These are phyloP conservation scores for Zenarchopterus dispar DNA, from an alignment of 2,797 vertebrate genomes.

Conservation along the genomic window DNA sequence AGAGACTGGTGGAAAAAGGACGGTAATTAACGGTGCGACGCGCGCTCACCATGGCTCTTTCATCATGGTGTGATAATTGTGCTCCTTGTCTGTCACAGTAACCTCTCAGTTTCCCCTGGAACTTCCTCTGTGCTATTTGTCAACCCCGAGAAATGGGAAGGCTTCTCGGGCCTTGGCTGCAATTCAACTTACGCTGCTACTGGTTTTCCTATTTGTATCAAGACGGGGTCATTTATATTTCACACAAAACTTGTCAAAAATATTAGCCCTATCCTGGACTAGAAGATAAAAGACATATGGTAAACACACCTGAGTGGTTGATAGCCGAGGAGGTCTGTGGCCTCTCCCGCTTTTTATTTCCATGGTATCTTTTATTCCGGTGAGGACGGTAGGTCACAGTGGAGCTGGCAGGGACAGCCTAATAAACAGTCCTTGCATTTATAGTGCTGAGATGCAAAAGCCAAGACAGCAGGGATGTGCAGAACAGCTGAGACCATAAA, in stretches of 20 bases:
- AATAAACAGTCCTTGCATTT: slow-evolving; percentile 73
- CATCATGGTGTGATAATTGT: slow-evolving; percentile 99
- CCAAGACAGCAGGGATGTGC: slow-evolving; percentile 58
- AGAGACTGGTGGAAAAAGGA: slow-evolving; percentile 98
- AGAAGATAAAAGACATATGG: slow-evolving; percentile 83
- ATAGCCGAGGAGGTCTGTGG: slow-evolving; percentile 53
- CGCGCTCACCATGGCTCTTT: slow-evolving; percentile 91
- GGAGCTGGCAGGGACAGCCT: slow-evolving; percentile 66
- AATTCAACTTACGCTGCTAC: slow-evolving; percentile 71
- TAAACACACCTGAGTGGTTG: slow-evolving; percentile 79
- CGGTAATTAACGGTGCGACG: slow-evolving; percentile 98
- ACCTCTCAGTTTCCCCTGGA: slow-evolving; percentile 88
- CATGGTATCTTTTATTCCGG: slow-evolving; percentile 47
- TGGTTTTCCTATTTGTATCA: slow-evolving; percentile 86
- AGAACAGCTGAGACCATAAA: slow-evolving; percentile 71
- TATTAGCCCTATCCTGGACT: slow-evolving; percentile 84
- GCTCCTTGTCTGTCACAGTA: slow-evolving; percentile 98
- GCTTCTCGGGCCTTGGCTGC: slow-evolving; percentile 69
- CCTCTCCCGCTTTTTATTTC: slow-evolving; percentile 47
- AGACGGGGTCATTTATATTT: slow-evolving; percentile 89
- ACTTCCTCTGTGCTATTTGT: slow-evolving; percentile 90
- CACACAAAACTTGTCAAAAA: slow-evolving; percentile 85
- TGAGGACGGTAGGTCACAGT: slow-evolving; percentile 56
- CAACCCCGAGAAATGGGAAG: slow-evolving; percentile 83
- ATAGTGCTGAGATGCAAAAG: slow-evolving; percentile 75